Conservation (phyloP, 2,113 vertebrate species). For the Xiphophorus maculatus region DNA sequence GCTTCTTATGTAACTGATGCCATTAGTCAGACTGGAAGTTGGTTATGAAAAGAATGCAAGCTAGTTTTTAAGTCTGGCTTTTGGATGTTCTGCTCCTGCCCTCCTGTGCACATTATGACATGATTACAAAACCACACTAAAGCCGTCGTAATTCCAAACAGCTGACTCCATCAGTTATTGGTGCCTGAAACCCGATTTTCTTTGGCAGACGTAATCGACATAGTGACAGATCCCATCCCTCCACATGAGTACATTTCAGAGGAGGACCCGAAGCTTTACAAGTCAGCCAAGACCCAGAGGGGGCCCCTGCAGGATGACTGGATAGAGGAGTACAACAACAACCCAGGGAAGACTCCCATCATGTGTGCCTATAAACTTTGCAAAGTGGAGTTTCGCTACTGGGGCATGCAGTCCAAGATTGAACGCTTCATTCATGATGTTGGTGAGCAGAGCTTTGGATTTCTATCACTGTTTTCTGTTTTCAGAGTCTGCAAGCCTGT, state of each 20-base stretch:
- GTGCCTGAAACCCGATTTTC: conserved; percentile 3
- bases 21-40: conserved; percentile 1
- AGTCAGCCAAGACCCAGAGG: conserved; percentile 90
- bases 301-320: conserved; percentile 93
- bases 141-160: neutral
- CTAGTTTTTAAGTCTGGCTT: conserved; percentile 18
- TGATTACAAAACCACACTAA: no score
- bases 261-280: conserved; percentile 94
- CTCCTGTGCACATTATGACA: neutral
- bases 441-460: conserved; percentile 80
- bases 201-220: conserved; percentile 91
- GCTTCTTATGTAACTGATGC: neutral
- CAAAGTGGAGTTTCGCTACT: conserved; percentile 99
- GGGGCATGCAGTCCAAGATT: conserved; percentile 99
- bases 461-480: neutral
- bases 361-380: conserved; percentile 99
- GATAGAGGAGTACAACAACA: conserved; percentile 90
- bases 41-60: conserved; percentile 14
- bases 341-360: conserved; percentile 85
- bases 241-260: conserved; percentile 92
- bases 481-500: neutral
- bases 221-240: conserved; percentile 93
- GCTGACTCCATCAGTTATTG: neutral
- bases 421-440: conserved; percentile 98
- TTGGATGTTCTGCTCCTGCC: conserved; percentile 2